Percentiles rank a stretch among this genome's conserved stretches.
These are phyloP conservation scores for Drosophila bocqueti DNA, from an alignment of 1,140 invertebrate species.

Conservation along the genomic window DNA sequence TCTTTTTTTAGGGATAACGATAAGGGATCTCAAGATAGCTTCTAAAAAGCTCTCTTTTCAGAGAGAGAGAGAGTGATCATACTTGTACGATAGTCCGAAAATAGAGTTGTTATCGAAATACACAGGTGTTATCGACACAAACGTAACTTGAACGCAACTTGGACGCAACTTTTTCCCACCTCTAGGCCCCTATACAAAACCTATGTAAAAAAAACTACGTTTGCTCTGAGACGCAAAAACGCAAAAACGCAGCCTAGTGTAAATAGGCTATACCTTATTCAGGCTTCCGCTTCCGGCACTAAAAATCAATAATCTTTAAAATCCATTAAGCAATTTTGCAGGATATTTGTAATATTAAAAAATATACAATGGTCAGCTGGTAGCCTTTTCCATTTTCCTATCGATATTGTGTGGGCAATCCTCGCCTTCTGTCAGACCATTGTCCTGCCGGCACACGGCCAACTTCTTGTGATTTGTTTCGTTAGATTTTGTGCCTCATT, in stretches of 20 bases:
- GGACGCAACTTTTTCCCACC: too few relatives aligned
- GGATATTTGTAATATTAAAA: background rate
- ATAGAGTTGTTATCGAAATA: too few relatives aligned
- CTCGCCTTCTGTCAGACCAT: background rate
- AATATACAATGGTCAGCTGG: background rate
- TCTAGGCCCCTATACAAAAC: too few relatives aligned
- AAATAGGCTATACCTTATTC: too few relatives aligned
- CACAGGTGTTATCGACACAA: too few relatives aligned
- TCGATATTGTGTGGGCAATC: background rate
- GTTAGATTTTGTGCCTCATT: conserved; percentile 65
- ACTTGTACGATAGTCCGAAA: too few relatives aligned
- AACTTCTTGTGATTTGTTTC: conserved; percentile 40
- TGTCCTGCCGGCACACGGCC: conserved; percentile 30
- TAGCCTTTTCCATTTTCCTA: too few relatives aligned
- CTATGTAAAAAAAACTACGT: too few relatives aligned
- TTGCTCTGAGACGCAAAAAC: too few relatives aligned
- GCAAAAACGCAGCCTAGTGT: too few relatives aligned
- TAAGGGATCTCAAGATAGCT: background rate
- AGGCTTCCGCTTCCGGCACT: background rate
- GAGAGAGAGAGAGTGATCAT: too few relatives aligned
- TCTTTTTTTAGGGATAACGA: background rate
- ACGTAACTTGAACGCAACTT: too few relatives aligned
- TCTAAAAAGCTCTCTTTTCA: background rate
- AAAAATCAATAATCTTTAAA: background rate
- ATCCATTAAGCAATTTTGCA: background rate